These are phyloP conservation scores for Rhabditoides inermis DNA, from an alignment of 2,888 invertebrate genomes.

Conservation along the genomic window DNA sequence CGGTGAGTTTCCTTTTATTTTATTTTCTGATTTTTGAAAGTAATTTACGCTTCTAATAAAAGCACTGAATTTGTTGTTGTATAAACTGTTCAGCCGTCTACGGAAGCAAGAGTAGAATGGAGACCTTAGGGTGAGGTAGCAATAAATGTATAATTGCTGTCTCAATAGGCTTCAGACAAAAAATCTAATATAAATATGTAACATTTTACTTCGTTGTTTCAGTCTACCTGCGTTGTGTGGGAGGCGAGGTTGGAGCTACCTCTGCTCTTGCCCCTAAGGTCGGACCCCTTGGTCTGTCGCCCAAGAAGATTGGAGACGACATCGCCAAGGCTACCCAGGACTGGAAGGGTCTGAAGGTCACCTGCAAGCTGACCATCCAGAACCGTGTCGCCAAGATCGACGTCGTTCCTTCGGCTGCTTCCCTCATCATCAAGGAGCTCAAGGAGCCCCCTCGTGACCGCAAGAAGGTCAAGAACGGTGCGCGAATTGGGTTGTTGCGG, in stretches of 20 bases:
- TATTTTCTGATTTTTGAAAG: background rate
- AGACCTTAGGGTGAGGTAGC: too few species aligned
- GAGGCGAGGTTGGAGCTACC: slow-evolving; percentile 98
- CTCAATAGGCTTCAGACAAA: background rate
- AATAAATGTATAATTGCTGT: too few species aligned
- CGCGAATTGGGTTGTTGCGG: slow-evolving; percentile 32
- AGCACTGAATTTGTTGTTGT: too few species aligned
- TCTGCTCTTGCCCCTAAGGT: slow-evolving; percentile 98
- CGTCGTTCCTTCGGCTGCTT: slow-evolving; percentile 94
- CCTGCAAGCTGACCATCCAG: slow-evolving; percentile 86
- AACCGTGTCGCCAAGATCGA: slow-evolving; percentile 93
- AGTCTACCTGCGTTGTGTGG: slow-evolving; percentile 94
- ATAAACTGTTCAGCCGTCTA: too few species aligned
- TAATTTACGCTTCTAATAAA: too few species aligned
- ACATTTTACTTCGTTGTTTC: slow-evolving; percentile 42
- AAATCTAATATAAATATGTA: too few species aligned
- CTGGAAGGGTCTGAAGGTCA: slow-evolving; percentile 98
- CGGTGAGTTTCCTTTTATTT: background rate
- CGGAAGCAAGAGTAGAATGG: too few species aligned
- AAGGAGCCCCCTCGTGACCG: slow-evolving; percentile 97
- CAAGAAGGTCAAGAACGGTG: slow-evolving; percentile 92
- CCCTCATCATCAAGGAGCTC: slow-evolving; percentile 89
- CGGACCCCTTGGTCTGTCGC: slow-evolving; percentile 96
- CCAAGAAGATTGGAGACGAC: slow-evolving; percentile 99
- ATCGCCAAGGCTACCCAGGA: slow-evolving; percentile 96